Base-by-base conservation (phyloP, 2,113 vertebrate species). In the Sminthopsis crassicaudata region DNA sequence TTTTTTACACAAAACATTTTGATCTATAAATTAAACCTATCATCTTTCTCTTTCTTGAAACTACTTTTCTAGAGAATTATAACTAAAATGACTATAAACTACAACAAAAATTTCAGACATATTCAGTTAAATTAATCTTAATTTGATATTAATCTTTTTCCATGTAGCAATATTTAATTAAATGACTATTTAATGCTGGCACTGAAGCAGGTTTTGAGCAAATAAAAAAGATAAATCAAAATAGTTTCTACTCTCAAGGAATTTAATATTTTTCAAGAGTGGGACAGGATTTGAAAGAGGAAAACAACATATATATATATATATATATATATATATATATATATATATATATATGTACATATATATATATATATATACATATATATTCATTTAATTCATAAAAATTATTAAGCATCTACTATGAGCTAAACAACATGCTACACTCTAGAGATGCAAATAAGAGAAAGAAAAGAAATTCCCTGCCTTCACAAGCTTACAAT, bases 11-110 rank as follows among this genome's bases (percentile, higher is more conserved):
- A 94, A 91, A 91, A 76, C 0, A 52, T 46, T n/a, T 91, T 76
- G n/a, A 46, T 84, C 25, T 52, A 91, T 96, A n/a, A 55, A 94
- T 10, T 6, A 92, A 53, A 8, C 27, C 26, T 60, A 54, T 52
- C 88, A 94, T 90, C 53, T 27, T 46, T 46, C 42, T 24, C 12
- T 67, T 96, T 25, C 36, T 95, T n/a, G n/a, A 91, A 97, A 93
- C 24, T 42, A n/a, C 12, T 93, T 89, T 91, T 36, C 50, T 46
- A 94, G 24, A 90, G 95, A 92, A 76, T 90, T 76, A 25, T 92
- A 92, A 89, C 96, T 42, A 90, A 26, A 94, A 67, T 67, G 30
- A 36, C 11, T 36, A 12, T 67, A 36, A 91, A 1, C 30, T 16
- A 36, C 4, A 36, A 9, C 50, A 22, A 91, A 76, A 93, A 90